Percentiles rank a stretch among this genome's conserved stretches.
Conservation (phyloP, 2,888 invertebrate genomes). For the Cylloceria caligata region DNA sequence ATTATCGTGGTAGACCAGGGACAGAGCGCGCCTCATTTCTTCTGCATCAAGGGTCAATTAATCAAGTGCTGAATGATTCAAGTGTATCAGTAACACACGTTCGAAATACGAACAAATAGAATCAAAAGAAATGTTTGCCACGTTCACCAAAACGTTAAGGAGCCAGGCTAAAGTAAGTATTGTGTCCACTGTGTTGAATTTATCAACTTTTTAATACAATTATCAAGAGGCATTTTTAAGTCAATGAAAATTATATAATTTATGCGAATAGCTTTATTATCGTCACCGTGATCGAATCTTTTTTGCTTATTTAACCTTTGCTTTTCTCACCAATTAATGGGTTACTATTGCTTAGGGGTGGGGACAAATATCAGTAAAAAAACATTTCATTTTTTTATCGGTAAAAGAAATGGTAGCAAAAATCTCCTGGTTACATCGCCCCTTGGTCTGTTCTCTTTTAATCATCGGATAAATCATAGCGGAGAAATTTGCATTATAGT, state of each 20-base stretch:
- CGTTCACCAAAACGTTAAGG: constrained; percentile 60
- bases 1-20: constrained; percentile 25
- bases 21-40: neutral
- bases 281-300: neutral
- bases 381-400: too few species aligned
- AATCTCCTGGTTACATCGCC: too few species aligned
- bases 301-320: neutral
- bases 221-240: neutral
- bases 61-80: neutral
- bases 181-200: neutral
- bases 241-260: constrained; percentile 18
- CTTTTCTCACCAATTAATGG: neutral
- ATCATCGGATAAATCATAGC: too few species aligned
- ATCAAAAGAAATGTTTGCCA: constrained; percentile 56
- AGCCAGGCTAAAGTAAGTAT: constrained; percentile 56
- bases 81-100: neutral
- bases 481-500: too few species aligned
- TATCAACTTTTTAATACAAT: neutral
- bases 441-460: too few species aligned
- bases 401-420: too few species aligned
- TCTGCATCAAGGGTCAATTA: constrained; percentile 1
- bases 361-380: too few species aligned
- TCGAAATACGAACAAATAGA: neutral
- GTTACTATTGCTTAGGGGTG: neutral
- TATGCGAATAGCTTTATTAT: neutral